Percentiles rank a stretch among this genome's conserved stretches.
Conservation (phyloP, 2,797 vertebrate species). For the Borostomias antarcticus region DNA sequence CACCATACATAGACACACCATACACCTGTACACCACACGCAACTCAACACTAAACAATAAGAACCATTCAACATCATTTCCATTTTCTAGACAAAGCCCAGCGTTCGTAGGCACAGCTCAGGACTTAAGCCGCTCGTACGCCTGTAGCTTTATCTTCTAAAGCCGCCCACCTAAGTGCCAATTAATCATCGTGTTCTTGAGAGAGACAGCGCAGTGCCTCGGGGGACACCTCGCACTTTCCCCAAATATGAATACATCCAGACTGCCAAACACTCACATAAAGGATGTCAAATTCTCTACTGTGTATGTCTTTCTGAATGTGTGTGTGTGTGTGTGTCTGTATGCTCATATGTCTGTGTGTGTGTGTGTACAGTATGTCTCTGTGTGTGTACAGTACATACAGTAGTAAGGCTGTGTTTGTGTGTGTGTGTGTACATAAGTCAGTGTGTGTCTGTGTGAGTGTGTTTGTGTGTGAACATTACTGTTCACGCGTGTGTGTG, state of each 20-base stretch:
- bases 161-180: conserved; percentile 53
- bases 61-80: background rate
- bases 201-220: conserved; percentile 22
- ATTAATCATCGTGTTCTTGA: conserved; percentile 57
- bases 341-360: too few relatives aligned
- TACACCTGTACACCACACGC: background rate
- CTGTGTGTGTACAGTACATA: background rate
- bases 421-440: background rate
- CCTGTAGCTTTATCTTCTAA: conserved; percentile 47
- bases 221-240: conserved; percentile 17
- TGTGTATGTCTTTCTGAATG: background rate
- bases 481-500: background rate
- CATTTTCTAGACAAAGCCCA: conserved; percentile 18
- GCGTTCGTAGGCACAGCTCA: conserved; percentile 44
- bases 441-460: background rate
- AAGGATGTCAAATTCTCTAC: conserved; percentile 24
- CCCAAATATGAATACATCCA: conserved; percentile 37
- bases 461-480: too few relatives aligned
- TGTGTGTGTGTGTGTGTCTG: background rate
- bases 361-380: too few relatives aligned
- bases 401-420: background rate
- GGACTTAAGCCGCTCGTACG: conserved; percentile 57
- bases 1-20: conserved; percentile 9
- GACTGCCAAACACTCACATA: background rate
- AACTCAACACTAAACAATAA: background rate